These are phyloP conservation scores for Koerneria pararmatus DNA, from an alignment of 2,888 invertebrate species.

Conservation along the genomic window DNA sequence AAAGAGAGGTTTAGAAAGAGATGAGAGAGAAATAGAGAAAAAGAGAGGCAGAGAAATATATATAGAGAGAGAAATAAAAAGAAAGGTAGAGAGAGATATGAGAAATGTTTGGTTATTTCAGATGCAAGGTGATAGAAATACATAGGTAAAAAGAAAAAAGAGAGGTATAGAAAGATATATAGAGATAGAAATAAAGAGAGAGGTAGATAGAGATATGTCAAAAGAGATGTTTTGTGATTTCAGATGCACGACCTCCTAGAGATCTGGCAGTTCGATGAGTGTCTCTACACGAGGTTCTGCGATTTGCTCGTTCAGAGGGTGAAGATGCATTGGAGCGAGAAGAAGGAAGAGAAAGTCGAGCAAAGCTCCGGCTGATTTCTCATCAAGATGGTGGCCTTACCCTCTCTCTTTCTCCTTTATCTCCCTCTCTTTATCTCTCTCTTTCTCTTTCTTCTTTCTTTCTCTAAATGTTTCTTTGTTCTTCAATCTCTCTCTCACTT, in stretches of 20 bases:
- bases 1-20: background rate
- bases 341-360: background rate
- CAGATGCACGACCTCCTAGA: constrained; percentile 18
- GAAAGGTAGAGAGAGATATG: background rate
- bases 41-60: background rate
- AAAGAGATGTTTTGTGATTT: background rate
- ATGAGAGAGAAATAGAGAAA: constrained; percentile 4
- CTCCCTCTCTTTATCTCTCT: background rate
- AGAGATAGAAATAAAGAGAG: constrained; percentile 7
- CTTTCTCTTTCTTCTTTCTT: background rate
- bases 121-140: background rate
- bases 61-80: background rate
- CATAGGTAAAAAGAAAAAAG: background rate
- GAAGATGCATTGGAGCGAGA: background rate
- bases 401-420: background rate
- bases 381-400: too few relatives aligned
- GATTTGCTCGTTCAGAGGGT: constrained; percentile 12
- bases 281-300: constrained; percentile 3
- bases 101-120: background rate
- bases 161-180: background rate
- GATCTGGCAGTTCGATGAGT: constrained; percentile 20
- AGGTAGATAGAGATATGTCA: background rate
- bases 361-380: too few relatives aligned
- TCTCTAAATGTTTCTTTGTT: background rate
- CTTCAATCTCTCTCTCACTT: too few relatives aligned